These are phyloP conservation scores for Bellardia bayeri DNA, from an alignment of 2,888 invertebrate species.

Conservation along the genomic window DNA sequence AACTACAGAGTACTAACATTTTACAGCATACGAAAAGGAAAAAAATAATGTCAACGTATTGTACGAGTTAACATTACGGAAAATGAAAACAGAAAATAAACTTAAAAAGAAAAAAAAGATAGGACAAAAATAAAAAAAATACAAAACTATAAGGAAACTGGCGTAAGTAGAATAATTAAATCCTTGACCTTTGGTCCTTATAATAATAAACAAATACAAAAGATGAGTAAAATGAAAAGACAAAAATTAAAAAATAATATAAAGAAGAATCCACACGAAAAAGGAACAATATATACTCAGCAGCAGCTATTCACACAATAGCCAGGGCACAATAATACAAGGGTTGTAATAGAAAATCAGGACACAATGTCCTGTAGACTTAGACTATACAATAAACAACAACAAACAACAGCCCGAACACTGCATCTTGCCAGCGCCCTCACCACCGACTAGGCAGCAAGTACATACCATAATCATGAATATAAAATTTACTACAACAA, in stretches of 20 bases:
- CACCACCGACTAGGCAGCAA: background rate
- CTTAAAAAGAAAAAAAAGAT: slow-evolving; percentile 11
- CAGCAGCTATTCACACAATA: slow-evolving; percentile 43
- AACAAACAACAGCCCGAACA: slow-evolving; percentile 14
- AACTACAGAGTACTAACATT: slow-evolving; percentile 3
- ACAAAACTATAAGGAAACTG: slow-evolving; percentile 50
- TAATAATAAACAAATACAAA: slow-evolving; percentile 41
- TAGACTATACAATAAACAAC: slow-evolving; percentile 23
- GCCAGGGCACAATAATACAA: slow-evolving; percentile 37
- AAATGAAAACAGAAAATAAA: slow-evolving; percentile 29
- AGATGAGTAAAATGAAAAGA: slow-evolving; percentile 1
- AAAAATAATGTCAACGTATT: slow-evolving; percentile 55
- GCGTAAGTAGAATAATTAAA: slow-evolving; percentile 69
- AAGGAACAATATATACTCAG: slow-evolving; percentile 9
- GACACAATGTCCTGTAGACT: slow-evolving; percentile 51
- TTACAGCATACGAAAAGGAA: slow-evolving; percentile 10
- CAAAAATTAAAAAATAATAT: slow-evolving; percentile 20
- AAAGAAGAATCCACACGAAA: slow-evolving; percentile 7
- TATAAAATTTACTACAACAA: slow-evolving; percentile 44
- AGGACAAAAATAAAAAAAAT: slow-evolving; percentile 5
- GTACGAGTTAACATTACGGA: slow-evolving; percentile 19
- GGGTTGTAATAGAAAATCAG: slow-evolving; percentile 47
- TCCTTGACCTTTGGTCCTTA: slow-evolving; percentile 68
- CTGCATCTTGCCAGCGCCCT: background rate
- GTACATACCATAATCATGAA: slow-evolving; percentile 18